Percentiles rank a stretch among this genome's conserved stretches.
phyloP scores from a whole-genome alignment of 2,113 vertebrate species.

The Proteles cristata region DNA sequence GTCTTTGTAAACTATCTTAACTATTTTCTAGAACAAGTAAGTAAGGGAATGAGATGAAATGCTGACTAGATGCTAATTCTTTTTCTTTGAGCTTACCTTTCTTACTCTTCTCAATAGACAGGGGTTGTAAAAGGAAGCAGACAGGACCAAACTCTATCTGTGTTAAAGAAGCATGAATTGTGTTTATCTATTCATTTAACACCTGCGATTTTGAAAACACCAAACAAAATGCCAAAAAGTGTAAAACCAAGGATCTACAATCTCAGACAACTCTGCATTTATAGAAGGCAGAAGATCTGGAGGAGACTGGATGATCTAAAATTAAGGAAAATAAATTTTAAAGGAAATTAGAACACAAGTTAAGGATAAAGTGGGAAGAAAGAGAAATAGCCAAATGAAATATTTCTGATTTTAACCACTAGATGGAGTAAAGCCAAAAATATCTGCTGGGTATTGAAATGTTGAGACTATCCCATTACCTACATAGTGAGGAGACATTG shows the following conservation, averaged over 20 bases:
- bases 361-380: not conserved
- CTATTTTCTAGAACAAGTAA: not conserved
- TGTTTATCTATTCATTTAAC: not conserved
- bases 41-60: not conserved
- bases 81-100: not conserved
- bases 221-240: not conserved
- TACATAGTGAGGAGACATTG: not conserved
- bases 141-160: not conserved
- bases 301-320: not conserved
- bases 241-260: not conserved
- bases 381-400: not conserved
- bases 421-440: conserved; percentile 83
- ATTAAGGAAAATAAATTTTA: not conserved
- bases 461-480: not conserved
- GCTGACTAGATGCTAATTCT: not conserved
- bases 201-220: not conserved
- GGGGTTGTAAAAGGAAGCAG: not conserved
- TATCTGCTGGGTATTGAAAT: not conserved
- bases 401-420: conserved; percentile 74
- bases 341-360: not conserved
- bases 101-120: not conserved
- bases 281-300: not conserved
- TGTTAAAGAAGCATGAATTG: not conserved
- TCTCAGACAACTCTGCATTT: not conserved
- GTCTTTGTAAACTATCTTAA: not conserved